Evolutionary conservation across 1,140 invertebrate species (phyloP).

Genomic region (Eufriesea mexicana): DNA sequence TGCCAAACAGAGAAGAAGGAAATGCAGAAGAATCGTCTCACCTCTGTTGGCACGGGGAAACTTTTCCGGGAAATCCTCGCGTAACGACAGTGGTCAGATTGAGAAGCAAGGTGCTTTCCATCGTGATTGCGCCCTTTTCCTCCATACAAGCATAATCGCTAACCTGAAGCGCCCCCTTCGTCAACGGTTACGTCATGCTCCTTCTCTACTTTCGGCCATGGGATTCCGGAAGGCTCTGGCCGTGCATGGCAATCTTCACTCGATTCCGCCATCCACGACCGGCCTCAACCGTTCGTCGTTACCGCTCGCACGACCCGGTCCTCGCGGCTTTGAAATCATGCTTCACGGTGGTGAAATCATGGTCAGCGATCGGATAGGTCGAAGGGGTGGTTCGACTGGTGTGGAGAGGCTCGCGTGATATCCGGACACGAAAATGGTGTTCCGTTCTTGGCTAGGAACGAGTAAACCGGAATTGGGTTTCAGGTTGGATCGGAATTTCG

Average conservation of each 20-base stretch:
- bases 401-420: not conserved
- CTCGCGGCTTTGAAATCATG: conserved; percentile 40
- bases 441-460: not conserved
- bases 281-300: conserved; percentile 19
- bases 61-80: conserved; percentile 75
- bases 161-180: conserved; percentile 68
- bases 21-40: conserved; percentile 39
- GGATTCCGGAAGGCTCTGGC: conserved; percentile 52
- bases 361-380: not conserved
- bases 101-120: conserved; percentile 75
- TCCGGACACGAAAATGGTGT: not conserved
- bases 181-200: conserved; percentile 68
- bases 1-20: too few relatives aligned
- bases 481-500: not conserved
- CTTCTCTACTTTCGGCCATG: conserved; percentile 54
- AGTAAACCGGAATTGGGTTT: not conserved
- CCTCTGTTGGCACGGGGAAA: conserved; percentile 77
- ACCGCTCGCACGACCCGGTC: not conserved
- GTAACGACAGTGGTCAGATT: conserved; percentile 74
- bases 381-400: too few relatives aligned
- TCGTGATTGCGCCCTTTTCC: conserved; percentile 75
- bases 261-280: conserved; percentile 11
- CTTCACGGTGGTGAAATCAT: too few relatives aligned
- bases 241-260: conserved; percentile 46
- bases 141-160: conserved; percentile 81